Conservation (phyloP, 2,888 invertebrate genomes). For the Chelonus formosanus region DNA sequence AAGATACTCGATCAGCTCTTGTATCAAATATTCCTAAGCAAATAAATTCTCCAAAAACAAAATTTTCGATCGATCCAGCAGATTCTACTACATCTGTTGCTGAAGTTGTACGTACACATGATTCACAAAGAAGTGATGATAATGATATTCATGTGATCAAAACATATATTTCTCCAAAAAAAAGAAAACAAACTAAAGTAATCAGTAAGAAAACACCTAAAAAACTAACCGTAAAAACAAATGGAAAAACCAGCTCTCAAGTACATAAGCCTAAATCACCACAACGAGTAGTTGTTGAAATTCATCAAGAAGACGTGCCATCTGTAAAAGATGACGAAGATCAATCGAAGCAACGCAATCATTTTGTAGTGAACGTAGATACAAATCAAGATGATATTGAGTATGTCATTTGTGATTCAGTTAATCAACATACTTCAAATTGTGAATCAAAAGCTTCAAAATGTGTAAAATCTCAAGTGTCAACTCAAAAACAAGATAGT, state of each 20-base stretch:
- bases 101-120: not conserved
- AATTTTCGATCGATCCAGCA: not conserved
- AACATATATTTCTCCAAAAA: not conserved
- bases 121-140: conserved; percentile 1
- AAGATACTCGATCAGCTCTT: conserved; percentile 65
- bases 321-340: conserved; percentile 29
- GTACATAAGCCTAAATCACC: no score
- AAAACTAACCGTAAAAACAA: no score
- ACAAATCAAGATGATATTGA: no score
- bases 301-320: conserved; percentile 2
- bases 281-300: no score
- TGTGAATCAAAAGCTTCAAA: not conserved
- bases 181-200: conserved; percentile 18
- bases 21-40: conserved; percentile 53
- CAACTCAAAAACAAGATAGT: not conserved
- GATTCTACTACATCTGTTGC: not conserved
- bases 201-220: not conserved
- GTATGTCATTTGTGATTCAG: no score
- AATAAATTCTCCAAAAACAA: conserved; percentile 13
- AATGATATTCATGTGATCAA: no score
- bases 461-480: not conserved
- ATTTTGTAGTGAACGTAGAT: no score
- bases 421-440: not conserved
- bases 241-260: no score
- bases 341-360: conserved; percentile 22